Evolutionary conservation across 2,888 invertebrate species (phyloP).

Genomic region (Azorinus chamasolen): DNA sequence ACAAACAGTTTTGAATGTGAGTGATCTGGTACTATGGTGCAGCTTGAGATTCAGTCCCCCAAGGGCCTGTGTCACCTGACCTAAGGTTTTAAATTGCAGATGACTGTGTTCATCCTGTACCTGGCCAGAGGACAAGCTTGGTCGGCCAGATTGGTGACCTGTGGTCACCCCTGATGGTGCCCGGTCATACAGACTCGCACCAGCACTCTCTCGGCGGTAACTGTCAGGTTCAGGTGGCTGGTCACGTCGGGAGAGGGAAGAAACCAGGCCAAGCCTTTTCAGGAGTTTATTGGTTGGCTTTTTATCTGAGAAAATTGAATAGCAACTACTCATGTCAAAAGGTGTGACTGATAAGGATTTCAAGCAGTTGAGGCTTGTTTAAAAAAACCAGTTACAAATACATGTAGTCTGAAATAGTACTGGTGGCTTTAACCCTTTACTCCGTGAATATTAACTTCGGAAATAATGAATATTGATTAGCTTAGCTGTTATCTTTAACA

Average conservation of each 20-base stretch:
- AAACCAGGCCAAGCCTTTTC: neutral
- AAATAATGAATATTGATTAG: too few species aligned
- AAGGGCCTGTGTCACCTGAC: constrained; percentile 5
- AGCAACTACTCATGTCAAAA: neutral
- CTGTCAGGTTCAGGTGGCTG: too few species aligned
- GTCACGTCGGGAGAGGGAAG: neutral
- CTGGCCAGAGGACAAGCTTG: constrained; percentile 44
- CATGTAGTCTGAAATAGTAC: too few species aligned
- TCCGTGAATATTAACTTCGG: too few species aligned
- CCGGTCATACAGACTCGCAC: neutral
- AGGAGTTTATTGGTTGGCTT: neutral
- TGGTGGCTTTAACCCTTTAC: too few species aligned
- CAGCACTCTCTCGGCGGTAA: too few species aligned
- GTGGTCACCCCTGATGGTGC: constrained; percentile 37
- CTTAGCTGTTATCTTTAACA: too few species aligned
- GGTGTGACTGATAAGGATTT: neutral
- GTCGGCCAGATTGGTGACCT: constrained; percentile 26
- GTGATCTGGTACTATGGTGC: constrained; percentile 47
- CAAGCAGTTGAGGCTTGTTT: too few species aligned
- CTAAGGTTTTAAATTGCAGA: constrained; percentile 17
- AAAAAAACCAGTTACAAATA: too few species aligned
- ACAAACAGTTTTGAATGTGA: constrained; percentile 67
- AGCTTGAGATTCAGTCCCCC: constrained; percentile 22
- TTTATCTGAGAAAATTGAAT: neutral
- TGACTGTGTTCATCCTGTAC: constrained; percentile 2